Conservation (phyloP, 2,797 vertebrate genomes). For the Hirundo rustica region DNA sequence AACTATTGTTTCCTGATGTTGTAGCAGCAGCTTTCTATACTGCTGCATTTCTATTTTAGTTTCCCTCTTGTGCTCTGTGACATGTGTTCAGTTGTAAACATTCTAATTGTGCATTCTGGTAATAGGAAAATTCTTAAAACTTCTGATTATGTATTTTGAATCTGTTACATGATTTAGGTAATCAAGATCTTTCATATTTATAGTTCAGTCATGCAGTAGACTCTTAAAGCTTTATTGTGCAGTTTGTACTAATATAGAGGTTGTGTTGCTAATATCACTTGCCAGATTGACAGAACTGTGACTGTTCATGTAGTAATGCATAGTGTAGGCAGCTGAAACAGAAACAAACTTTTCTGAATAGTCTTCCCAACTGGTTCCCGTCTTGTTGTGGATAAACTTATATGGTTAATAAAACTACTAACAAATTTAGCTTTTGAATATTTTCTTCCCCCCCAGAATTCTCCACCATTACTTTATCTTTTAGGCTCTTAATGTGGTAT, state of each 20-base stretch:
- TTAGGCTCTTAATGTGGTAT: not conserved
- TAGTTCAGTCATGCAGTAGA: not conserved
- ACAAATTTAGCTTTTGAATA: not conserved
- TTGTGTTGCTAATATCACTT: constrained; percentile 10
- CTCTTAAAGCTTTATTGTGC: not conserved
- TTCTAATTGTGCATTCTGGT: not conserved
- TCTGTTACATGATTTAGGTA: not conserved
- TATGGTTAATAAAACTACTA: not conserved
- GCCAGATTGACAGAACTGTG: constrained; percentile 26
- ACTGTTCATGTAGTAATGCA: not conserved
- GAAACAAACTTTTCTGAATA: constrained; percentile 6
- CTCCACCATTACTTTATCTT: not conserved
- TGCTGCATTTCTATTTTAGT: not conserved
- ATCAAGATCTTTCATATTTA: not conserved
- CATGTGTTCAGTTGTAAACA: not conserved
- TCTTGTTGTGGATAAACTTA: not conserved
- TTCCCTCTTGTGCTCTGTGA: not conserved
- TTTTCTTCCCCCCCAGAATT: not conserved
- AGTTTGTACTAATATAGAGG: not conserved
- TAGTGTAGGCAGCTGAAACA: constrained; percentile 20
- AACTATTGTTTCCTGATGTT: not conserved
- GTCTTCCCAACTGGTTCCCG: not conserved
- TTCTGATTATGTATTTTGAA: not conserved
- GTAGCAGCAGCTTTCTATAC: not conserved
- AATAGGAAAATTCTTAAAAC: not conserved